Percentiles rank a stretch among this genome's conserved stretches.
These are phyloP conservation scores for Caenorhabditis becei DNA, from an alignment of 2,888 invertebrate species.

Conservation along the genomic window DNA sequence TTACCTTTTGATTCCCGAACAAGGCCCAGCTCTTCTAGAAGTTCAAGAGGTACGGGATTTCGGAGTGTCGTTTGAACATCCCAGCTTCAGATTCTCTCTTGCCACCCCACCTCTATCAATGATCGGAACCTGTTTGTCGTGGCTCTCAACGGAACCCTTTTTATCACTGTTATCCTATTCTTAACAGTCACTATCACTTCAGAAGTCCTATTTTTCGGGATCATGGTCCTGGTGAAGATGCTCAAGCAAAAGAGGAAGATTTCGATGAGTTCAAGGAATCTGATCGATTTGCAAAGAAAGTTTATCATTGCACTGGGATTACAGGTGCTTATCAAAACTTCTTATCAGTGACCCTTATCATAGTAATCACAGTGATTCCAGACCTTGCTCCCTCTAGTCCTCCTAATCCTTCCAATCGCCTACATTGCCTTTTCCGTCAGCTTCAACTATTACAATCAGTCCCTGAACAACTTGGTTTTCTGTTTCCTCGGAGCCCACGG, in stretches of 20 bases:
- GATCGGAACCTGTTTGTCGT: no score
- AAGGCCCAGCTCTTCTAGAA: slow-evolving; percentile 3
- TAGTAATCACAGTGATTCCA: neutral
- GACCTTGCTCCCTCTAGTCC: neutral
- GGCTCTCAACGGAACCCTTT: no score
- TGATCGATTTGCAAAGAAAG: neutral
- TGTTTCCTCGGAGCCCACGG: neutral
- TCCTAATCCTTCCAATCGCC: neutral
- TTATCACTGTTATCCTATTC: no score
- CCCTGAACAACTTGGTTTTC: neutral
- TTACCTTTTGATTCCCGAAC: slow-evolving; percentile 28
- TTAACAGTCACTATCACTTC: no score
- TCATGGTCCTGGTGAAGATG: no score
- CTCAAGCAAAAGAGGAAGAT: no score
- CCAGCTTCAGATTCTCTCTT: no score
- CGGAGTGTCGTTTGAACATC: no score
- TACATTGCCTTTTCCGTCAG: neutral
- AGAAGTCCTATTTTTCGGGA: no score
- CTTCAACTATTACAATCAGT: neutral
- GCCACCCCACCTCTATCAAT: no score
- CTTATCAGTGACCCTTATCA: neutral
- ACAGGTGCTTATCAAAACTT: neutral
- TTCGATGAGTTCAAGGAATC: no score
- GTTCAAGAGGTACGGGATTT: slow-evolving; percentile 8
- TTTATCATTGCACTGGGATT: neutral